Percentiles rank a stretch among this genome's conserved stretches.
Conservation (phyloP, 2,113 vertebrate species). For the Dascyllus trimaculatus region DNA sequence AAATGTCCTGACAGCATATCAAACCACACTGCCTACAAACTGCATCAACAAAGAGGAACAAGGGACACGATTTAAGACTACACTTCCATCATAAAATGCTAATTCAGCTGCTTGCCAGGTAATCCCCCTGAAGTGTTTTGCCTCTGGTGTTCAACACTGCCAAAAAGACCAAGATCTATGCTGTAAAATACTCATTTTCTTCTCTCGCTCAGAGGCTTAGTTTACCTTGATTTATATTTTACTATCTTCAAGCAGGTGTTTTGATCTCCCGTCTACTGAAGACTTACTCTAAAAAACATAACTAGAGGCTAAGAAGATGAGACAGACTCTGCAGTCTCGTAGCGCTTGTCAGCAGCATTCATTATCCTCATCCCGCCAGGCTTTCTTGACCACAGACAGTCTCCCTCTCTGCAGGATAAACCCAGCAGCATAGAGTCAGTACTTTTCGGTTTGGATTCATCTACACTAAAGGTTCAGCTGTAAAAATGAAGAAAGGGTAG, state of each 20-base stretch:
- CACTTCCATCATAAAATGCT: no score
- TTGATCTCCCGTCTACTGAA: no score
- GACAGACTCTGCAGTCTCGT: no score
- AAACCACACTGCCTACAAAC: no score
- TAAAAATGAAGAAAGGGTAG: no score
- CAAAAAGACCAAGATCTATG: neutral
- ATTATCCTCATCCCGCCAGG: neutral
- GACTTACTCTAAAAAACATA: neutral
- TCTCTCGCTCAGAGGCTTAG: neutral
- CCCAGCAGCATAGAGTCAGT: neutral
- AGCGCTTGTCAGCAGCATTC: neutral
- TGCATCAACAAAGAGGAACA: no score
- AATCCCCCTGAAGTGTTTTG: neutral
- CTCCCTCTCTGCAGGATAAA: neutral
- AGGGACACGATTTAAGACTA: no score
- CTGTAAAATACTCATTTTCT: neutral
- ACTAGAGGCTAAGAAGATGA: neutral
- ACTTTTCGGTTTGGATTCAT: neutral
- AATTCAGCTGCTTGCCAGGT: neutral
- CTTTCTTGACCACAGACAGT: neutral
- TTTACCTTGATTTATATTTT: slow-evolving; percentile 22
- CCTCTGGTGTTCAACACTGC: neutral
- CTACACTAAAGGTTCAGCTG: no score
- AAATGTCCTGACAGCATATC: no score
- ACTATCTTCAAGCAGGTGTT: neutral